Conservation (phyloP, 1,140 invertebrate species). For the Gonioctena quinquepunctata region DNA sequence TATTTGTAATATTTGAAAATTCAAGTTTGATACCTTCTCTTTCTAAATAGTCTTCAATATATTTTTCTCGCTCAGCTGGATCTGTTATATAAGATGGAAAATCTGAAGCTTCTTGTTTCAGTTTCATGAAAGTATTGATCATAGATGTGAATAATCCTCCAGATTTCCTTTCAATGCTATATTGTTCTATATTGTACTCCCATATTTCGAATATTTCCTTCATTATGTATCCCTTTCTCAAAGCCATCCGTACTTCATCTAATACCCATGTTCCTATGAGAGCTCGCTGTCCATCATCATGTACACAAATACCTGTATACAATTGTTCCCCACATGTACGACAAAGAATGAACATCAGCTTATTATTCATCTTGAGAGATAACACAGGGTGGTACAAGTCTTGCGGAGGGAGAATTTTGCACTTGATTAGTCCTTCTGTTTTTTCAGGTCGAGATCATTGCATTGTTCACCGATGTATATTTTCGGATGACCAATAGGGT, state of each 20-base stretch:
- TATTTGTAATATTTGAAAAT: background rate
- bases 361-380: constrained; percentile 33
- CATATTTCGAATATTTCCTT: too few species aligned
- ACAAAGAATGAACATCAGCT: too few species aligned
- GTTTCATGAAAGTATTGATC: constrained; percentile 31
- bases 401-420: constrained; percentile 45
- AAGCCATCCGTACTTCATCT: too few species aligned
- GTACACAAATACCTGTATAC: too few species aligned
- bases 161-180: too few species aligned
- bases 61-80: constrained; percentile 41
- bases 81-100: constrained; percentile 45
- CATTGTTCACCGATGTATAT: constrained; percentile 22
- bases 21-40: constrained; percentile 53
- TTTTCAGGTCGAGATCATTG: constrained; percentile 9
- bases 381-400: constrained; percentile 49
- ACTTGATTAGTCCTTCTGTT: constrained; percentile 41
- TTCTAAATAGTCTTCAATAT: constrained; percentile 49
- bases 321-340: too few species aligned
- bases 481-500: constrained; percentile 51
- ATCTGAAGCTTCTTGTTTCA: constrained; percentile 10
- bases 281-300: too few species aligned
- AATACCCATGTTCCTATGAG: too few species aligned
- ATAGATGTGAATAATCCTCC: constrained; percentile 44
- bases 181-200: too few species aligned
- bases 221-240: constrained; percentile 26